Evolutionary conservation across 2,797 vertebrate species (phyloP), one percentile per base, ranked within the genome.

Genomic region (Sebastes hubbsi): DNA sequence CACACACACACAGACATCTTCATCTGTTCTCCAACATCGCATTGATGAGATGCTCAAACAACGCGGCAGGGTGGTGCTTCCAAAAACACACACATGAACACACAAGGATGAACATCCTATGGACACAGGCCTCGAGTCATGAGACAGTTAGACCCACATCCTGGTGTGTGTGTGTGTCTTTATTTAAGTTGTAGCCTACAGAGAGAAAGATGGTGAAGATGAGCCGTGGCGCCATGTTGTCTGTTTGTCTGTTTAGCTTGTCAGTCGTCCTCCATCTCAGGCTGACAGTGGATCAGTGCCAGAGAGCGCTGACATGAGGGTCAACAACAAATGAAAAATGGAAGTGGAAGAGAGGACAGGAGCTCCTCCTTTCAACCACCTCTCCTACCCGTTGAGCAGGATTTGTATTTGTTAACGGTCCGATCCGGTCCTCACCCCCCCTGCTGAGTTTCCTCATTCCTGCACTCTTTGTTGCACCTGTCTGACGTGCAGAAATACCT

Each of bases 391-490:
- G 95, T 93, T 90, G 5, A 90, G 89, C 95, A 59, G 91, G 96
- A 96, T 96, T 97, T 97, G 95, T 92, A 94, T 91, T 77, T 80
- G 77, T 80, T 59, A 71, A 82, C 84, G 6, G 86, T 92, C 88
- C 85, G 86, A 90, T 88, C 91, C 78, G 75, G 88, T 73, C 91
- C 84, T 80, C 49, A 61, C 82, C 63, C 54, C 66, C 63, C 73
- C 68, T 29, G 78, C 82, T 75, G 83, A 73, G 93, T 94, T 97
- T 97, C 97, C 96, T 97, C 97, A 96, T 97, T 97, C 97, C 92
- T 95, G 34, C 46, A n/a, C 42, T 78, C 49, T 90, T 90, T 92
- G 88, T 85, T 75, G 60, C 76, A 38, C 27, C 59, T 22, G 75
- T 78, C 77, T 86, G 76, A 52, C 59, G 70, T 30, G 66, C 64